Base-by-base conservation (phyloP, 1,140 invertebrate genomes). In the Calliopsis andreniformis region DNA sequence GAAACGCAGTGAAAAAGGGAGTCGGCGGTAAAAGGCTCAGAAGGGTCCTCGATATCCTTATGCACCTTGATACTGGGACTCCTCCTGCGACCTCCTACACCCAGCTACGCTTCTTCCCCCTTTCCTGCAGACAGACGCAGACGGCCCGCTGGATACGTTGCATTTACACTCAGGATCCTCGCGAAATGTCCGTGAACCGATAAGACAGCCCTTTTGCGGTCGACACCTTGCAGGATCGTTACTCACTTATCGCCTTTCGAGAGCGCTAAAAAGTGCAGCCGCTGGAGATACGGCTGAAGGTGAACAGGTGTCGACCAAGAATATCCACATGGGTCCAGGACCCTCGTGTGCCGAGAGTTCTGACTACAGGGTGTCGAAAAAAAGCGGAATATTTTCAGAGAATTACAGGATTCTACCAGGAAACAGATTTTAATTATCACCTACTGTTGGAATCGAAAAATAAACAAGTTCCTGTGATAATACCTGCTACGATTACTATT, bases 291-390 rank as follows among this genome's bases (percentile, higher is more conserved):
- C 70, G 35, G 25, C 43, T 7, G 70, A 73, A 73, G 62, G 70
- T 73, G 62, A 73, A 66, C 70, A 73, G 70, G 70, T 73, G 70
- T 55, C 39, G 70, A 73, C 49, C 30, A 66, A 66, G 53, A 55
- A 64, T 73, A 73, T 1, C 20, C 10, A 3, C 8, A 14, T 28
- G n/a, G 18, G 14, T 6, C 7, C 23, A 23, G 63, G 66, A 30
- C 42, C 51, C 28, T 28, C 18, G 14, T 0, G 25, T 2, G 16
- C 39, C 25, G 16, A 66, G 39, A 10, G 35, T 10, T 10, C 35
- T 39, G 3, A 5, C 4, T 39, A 10, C 4, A 10, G 35, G 64
- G 42, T 72, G 42, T 12, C 14, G 2, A 2, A 30, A 30, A n/a
- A 18, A n/a, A n/a, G n/a, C n/a, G 6, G 14, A 14, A 0, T 3